These are phyloP conservation scores for Dendrocincla fuliginosa DNA, from an alignment of 2,797 vertebrate species.

Conservation along the genomic window DNA sequence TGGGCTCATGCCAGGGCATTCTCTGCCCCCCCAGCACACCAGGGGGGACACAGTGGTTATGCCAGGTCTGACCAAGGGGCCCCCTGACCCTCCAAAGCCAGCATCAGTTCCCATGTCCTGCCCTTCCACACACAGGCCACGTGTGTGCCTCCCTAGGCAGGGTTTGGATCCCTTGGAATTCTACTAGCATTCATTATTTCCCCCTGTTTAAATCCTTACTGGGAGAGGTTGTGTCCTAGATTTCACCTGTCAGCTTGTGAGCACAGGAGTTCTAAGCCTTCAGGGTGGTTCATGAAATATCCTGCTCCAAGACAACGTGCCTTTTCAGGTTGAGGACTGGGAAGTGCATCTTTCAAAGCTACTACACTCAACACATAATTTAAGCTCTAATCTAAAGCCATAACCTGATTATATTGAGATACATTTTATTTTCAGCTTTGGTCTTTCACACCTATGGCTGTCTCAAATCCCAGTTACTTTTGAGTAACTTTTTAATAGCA, in stretches of 20 bases:
- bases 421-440: neutral
- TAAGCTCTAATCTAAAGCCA: neutral
- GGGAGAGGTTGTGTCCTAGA: neutral
- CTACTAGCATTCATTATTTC: neutral
- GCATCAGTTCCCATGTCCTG: neutral
- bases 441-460: neutral
- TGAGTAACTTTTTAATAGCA: neutral
- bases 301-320: neutral
- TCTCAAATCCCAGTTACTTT: neutral
- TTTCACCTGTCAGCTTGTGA: neutral
- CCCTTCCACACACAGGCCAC: too few species aligned
- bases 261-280: neutral
- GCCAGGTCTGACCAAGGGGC: neutral
- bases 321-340: neutral
- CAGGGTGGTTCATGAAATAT: neutral
- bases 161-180: neutral
- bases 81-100: neutral
- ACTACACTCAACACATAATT: neutral
- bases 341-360: neutral
- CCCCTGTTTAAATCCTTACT: neutral
- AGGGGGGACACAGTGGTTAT: neutral
- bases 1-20: neutral
- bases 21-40: neutral
- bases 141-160: neutral
- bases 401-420: neutral